Evolutionary conservation across 2,797 vertebrate species (phyloP).

Genomic region (Allenopithecus nigroviridis): DNA sequence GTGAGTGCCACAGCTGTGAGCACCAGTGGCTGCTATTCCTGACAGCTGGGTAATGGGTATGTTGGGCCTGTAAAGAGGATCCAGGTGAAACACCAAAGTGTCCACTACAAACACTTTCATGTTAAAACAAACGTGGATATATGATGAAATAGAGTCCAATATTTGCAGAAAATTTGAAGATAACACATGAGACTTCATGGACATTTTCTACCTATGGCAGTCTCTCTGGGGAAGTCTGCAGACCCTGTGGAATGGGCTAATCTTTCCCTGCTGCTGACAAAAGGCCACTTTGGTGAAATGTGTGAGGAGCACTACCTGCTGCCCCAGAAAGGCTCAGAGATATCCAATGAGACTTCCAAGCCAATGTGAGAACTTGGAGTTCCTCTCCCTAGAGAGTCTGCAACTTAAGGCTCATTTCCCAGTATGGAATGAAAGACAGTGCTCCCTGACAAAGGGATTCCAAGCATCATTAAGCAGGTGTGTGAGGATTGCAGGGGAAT

Average conservation of each 20-base stretch:
- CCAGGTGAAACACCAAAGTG: too few species aligned
- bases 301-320: not conserved
- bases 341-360: not conserved
- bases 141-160: not conserved
- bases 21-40: too few species aligned
- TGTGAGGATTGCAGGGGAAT: not conserved
- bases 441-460: slow-evolving; percentile 51
- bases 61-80: not conserved
- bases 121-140: not conserved
- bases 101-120: not conserved
- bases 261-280: accelerated
- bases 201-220: not conserved
- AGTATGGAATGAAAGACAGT: not conserved
- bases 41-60: not conserved
- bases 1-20: not conserved
- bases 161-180: not conserved
- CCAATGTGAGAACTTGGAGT: accelerated
- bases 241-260: not conserved
- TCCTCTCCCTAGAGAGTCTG: not conserved
- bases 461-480: slow-evolving; percentile 51
- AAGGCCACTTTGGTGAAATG: accelerated
- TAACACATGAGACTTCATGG: not conserved
- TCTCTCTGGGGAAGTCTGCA: not conserved
- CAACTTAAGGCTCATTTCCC: slow-evolving; percentile 43
- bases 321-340: not conserved